Evolutionary conservation across 2,888 invertebrate genomes (phyloP).

Genomic region (Listrodromus nycthemerus): DNA sequence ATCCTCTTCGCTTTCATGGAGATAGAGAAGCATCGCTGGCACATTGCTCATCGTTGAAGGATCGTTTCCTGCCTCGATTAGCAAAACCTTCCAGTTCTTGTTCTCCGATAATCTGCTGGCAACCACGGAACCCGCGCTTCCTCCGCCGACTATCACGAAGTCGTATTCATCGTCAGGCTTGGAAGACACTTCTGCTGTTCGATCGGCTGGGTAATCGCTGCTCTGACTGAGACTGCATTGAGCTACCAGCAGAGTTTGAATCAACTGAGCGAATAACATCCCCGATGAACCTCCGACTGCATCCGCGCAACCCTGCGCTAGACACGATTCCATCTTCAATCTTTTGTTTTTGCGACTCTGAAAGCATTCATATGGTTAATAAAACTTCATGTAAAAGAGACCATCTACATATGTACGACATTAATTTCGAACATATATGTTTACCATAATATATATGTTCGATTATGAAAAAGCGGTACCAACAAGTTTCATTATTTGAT

Average conservation of each 20-base stretch:
- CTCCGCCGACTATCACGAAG: slow-evolving; percentile 83
- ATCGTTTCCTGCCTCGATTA: slow-evolving; percentile 85
- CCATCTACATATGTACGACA: too few relatives aligned
- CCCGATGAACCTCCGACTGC: slow-evolving; percentile 81
- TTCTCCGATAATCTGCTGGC: slow-evolving; percentile 85
- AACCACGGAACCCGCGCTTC: slow-evolving; percentile 86
- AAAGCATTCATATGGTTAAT: background rate
- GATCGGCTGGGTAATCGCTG: slow-evolving; percentile 87
- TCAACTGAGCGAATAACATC: slow-evolving; percentile 86
- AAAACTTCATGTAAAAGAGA: background rate
- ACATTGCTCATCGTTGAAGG: slow-evolving; percentile 84
- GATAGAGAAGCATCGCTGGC: slow-evolving; percentile 80
- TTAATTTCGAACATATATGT: too few relatives aligned
- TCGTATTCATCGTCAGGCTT: slow-evolving; percentile 74
- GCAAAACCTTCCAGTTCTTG: slow-evolving; percentile 84
- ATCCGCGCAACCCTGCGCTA: slow-evolving; percentile 70
- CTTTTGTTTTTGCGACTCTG: slow-evolving; percentile 11
- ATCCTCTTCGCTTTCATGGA: slow-evolving; percentile 82
- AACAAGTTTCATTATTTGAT: too few relatives aligned
- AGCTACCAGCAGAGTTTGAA: slow-evolving; percentile 87
- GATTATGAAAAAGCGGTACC: too few relatives aligned
- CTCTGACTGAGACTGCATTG: slow-evolving; percentile 87
- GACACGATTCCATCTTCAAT: slow-evolving; percentile 75
- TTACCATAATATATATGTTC: too few relatives aligned
- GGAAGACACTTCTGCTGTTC: slow-evolving; percentile 81